These are phyloP conservation scores for Drosophila crucigera DNA, from an alignment of 2,888 invertebrate genomes.

Conservation along the genomic window DNA sequence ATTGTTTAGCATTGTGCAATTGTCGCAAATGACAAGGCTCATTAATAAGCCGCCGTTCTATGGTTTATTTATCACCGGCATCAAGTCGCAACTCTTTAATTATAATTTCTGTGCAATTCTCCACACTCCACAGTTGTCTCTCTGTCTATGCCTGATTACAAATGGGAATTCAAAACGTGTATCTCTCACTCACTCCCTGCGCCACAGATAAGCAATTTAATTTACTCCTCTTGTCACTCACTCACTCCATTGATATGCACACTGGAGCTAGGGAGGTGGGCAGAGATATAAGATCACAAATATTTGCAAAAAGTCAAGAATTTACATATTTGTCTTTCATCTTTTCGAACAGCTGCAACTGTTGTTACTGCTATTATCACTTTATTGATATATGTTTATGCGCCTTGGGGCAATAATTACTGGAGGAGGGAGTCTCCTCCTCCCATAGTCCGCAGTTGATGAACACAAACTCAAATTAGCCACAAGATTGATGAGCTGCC, in stretches of 20 bases:
- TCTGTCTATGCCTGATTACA: conserved; percentile 7
- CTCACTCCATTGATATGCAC: conserved; percentile 15
- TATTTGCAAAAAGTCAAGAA: conserved; percentile 1
- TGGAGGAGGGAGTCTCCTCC: too few species aligned
- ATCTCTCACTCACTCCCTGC: neutral
- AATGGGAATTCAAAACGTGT: conserved; percentile 7
- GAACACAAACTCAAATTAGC: neutral
- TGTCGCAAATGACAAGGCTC: conserved; percentile 33
- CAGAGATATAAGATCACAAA: neutral
- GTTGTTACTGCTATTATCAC: conserved; percentile 1
- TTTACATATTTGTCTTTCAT: conserved; percentile 17
- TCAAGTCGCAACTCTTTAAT: conserved; percentile 42
- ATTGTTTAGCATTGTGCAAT: conserved; percentile 32
- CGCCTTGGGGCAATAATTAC: neutral
- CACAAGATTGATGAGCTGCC: neutral
- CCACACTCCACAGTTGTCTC: conserved; percentile 3
- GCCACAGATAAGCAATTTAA: conserved; percentile 28
- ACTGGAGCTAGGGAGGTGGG: neutral
- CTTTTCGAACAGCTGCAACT: neutral
- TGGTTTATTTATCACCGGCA: conserved; percentile 45
- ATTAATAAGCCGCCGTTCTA: conserved; percentile 39
- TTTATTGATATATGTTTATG: neutral
- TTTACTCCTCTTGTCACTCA: conserved; percentile 17
- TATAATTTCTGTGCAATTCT: conserved; percentile 30
- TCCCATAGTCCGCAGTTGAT: neutral